Base-by-base conservation (phyloP, 2,888 invertebrate genomes). In the Chironomus tentans region DNA sequence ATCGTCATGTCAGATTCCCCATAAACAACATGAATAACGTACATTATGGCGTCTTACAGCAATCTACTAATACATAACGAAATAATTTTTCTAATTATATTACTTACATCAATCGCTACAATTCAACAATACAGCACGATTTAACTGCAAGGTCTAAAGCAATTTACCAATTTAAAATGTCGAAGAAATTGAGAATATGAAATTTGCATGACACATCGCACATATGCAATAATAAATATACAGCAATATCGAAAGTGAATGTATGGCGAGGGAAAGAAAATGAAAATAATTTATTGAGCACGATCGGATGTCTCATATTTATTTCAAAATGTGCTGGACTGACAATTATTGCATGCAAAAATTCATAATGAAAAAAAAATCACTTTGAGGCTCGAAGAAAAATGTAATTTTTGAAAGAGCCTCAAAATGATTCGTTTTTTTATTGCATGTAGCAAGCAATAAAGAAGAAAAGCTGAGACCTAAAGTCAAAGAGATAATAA, bases 231-330 rank as follows among this genome's bases (percentile, higher is more conserved):
- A 38, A 38, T 28, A 28, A n/a, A n/a, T 38, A 38, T 10, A 1
- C 38, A 38, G 56, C 15, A 56, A 10, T 18, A 56, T 56, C n/a
- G 56, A 56, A 15, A 56, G 15, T 56, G 15, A 56, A 56, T 38
- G 38, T 38, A 38, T 28, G 3, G 50, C 21, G 18, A 5, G 3
- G 24, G 12, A 21, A 24, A 18, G 12, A 24, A 21, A 15, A 21
- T 38, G 15, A 38, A n/a, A n/a, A n/a, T n/a, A n/a, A 28, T 68
- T 68, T 68, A 68, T 38, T 15, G n/a, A 68, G 28, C 68, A 68
- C 68, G 68, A 68, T 68, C 56, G 71, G 56, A 56, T 71, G 71
- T 71, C 71, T 71, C 71, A 71, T 56, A 71, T 71, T 71, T 65
- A 65, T 65, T 65, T 65, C 24, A 65, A 24, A 18, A 22, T 38